Evolutionary conservation across 2,797 vertebrate species (phyloP), one percentile per base, ranked within the genome.

Genomic region (Gouania willdenowi): DNA sequence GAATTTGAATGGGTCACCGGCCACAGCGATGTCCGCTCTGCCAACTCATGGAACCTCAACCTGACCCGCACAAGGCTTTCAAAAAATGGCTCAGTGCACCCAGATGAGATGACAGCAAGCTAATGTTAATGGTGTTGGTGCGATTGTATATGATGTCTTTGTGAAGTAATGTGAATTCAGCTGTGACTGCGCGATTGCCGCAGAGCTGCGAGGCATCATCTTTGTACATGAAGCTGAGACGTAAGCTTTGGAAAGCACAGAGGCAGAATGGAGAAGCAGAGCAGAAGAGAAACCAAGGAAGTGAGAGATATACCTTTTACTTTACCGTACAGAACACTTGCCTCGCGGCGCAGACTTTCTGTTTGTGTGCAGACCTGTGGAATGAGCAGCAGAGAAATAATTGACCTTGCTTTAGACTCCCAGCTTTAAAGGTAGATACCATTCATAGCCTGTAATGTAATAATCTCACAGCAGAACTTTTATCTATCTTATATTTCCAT

Each of bases 331-430:
- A 6, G 29, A 37, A 18, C 30, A 28, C 11, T 28, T 33, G 45
- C 35, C 73, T 47, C 24, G 20, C 34, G 60, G 61, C 56, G 8
- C 10, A 17, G 23, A 29, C 47, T 75, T 71, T 47, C 18, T 62
- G 37, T 56, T 41, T 58, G 33, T 46, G 24, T 43, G 41, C 35
- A 44, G 34, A 55, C 22, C 34, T 13, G 6, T 26, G 29, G 34
- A 44, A 47, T 59, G 30, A 67, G 32, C 30, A 34, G 19, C 1
- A 43, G 8, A 51, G 8, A 53, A 17, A 36, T 45, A 19, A 52
- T 52, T 56, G 31, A 67, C 55, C 50, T 38, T 40, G 23, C 33
- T 48, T 15, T 15, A 13, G n/a, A n/a, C n/a, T n/a, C n/a, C n/a
- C n/a, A n/a, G n/a, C n/a, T n/a, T n/a, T n/a, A n/a, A n/a, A n/a